Conservation (phyloP, 2,113 vertebrate genomes). For the Sceloporus tristichus region DNA sequence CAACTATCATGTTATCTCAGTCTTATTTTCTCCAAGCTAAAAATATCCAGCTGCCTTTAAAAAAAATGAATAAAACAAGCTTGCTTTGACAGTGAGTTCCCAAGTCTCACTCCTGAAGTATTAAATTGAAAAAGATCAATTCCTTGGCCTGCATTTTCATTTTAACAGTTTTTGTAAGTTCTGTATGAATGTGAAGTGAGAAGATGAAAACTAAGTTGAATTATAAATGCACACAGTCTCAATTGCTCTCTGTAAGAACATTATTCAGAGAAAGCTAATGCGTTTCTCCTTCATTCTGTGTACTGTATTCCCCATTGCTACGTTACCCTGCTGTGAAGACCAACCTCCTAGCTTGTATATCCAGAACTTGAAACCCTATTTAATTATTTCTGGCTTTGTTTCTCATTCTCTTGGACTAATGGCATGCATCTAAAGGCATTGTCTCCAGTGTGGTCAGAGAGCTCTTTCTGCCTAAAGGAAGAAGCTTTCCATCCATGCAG, state of each 20-base stretch:
- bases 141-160: background rate
- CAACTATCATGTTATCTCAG: too few relatives aligned
- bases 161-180: background rate
- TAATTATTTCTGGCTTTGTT: slow-evolving; percentile 3
- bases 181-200: background rate
- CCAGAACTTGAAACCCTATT: slow-evolving; percentile 43
- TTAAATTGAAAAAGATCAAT: background rate
- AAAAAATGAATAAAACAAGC: background rate
- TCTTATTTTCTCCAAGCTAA: too few relatives aligned
- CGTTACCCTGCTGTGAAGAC: background rate
- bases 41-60: too few relatives aligned
- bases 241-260: background rate
- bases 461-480: slow-evolving; percentile 26
- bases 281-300: background rate
- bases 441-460: background rate
- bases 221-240: background rate
- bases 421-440: slow-evolving; percentile 15
- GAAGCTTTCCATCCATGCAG: background rate
- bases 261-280: background rate
- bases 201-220: background rate
- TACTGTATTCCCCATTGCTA: slow-evolving; percentile 3
- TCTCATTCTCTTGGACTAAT: background rate
- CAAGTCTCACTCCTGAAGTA: background rate
- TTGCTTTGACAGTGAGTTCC: background rate
- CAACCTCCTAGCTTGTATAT: background rate